Evolutionary conservation across 2,888 invertebrate species (phyloP), one percentile per base, ranked within the genome.

Genomic region (Lithophane socia): DNA sequence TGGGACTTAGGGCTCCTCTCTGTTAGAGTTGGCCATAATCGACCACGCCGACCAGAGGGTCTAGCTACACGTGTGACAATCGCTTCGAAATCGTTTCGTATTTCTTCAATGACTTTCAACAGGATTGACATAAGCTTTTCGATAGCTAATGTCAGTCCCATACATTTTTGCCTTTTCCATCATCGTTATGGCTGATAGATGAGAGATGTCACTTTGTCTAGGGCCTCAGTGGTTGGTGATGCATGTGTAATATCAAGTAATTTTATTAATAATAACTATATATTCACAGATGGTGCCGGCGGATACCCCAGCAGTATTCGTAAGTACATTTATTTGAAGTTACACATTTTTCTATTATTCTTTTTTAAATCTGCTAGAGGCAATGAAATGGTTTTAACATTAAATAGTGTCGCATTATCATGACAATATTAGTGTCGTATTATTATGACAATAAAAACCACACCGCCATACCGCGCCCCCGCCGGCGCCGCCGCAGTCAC

Each of bases 281-380:
- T 56, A 18, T 60, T 87, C 73, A 47, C 69, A 84, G 84, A 75
- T 58, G 82, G 84, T 16, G 21, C 56, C 44, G 47, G 29, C 0
- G 72, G 68, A 49, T 67, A 12, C 21, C 2, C 60, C 18, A 73
- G 74, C 56, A 47, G 79, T 52, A 10, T 69, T 66, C 78, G 86
- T 86, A 76, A 85, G 86, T 85, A 60, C 12, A 49, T 72, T 42
- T 52, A 21, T 16, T 42, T 29, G 70, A 49, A 21, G 18, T 54
- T 42, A 21, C 5, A 16, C 21, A 54, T 74, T 74, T 74, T 74
- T 49, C 0, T 24, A 44, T 68, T 44, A 44, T n/a, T 66, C 1
- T 29, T 44, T 12, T 3, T 37, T 13, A 56, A 54, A 44, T 56
- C 12, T 71, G 8, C 42, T 24, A 42, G 9, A 21, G n/a, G 24